Conservation (phyloP, 2,797 vertebrate species). For the Halcyon chelicuti region DNA sequence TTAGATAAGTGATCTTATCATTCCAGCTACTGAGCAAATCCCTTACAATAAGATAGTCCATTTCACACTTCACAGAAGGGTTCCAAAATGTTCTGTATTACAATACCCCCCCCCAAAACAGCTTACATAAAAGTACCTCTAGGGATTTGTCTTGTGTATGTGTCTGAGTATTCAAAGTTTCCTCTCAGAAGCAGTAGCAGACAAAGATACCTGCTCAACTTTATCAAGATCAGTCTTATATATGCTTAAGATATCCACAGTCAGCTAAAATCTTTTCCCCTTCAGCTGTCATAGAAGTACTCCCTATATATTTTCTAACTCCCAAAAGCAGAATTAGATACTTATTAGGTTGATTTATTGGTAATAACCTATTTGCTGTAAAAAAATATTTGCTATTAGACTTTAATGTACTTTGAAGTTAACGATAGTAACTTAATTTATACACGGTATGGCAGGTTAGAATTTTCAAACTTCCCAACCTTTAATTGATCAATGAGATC, state of each 20-base stretch:
- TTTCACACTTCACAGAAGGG: background rate
- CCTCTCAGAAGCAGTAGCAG: background rate
- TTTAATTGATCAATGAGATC: background rate
- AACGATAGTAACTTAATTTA: background rate
- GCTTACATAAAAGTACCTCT: background rate
- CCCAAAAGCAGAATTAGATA: background rate
- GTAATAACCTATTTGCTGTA: background rate
- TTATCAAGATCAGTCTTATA: background rate
- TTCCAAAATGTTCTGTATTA: background rate
- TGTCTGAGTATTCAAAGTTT: background rate
- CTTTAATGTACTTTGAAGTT: background rate
- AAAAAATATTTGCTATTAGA: background rate
- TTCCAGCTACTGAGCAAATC: background rate
- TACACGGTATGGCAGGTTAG: background rate
- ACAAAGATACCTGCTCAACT: background rate
- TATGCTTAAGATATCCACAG: background rate
- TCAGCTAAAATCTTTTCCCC: background rate
- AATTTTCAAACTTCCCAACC: background rate
- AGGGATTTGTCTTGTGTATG: background rate
- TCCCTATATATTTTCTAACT: background rate
- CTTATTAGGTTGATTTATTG: background rate
- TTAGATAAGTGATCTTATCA: background rate
- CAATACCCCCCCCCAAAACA: background rate
- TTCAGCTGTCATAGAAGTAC: background rate
- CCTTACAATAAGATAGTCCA: background rate